phyloP scores from a whole-genome alignment of 2,888 invertebrate species.

The Gibbula magus region DNA sequence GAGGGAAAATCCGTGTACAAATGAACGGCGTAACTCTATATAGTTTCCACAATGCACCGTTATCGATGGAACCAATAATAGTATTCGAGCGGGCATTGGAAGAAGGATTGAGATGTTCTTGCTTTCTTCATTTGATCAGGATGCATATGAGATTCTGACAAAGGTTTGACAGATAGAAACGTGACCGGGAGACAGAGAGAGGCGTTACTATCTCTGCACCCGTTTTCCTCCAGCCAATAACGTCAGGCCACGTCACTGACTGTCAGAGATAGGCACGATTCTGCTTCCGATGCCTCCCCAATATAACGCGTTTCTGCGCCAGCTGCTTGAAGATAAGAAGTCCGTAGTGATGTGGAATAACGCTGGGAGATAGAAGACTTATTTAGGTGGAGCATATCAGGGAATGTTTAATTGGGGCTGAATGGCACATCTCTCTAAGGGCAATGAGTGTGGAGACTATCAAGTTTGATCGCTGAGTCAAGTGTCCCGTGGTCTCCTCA shows the following conservation, averaged over 20 bases:
- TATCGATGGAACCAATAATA: not conserved
- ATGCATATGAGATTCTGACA: not conserved
- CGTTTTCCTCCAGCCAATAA: not conserved
- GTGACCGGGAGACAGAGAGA: not conserved
- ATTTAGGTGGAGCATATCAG: no score
- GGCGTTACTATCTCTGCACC: slow-evolving; percentile 8
- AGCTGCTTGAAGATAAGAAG: no score
- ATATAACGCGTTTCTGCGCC: no score
- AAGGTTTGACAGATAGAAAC: not conserved
- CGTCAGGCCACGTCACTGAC: not conserved
- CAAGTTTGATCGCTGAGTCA: no score
- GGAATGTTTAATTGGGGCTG: no score
- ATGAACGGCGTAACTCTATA: not conserved
- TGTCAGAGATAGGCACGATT: no score
- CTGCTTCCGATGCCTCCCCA: no score
- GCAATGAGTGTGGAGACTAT: no score
- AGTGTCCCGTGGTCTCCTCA: no score
- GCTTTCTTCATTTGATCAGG: slow-evolving; percentile 13
- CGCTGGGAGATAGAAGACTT: not conserved
- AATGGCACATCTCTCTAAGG: no score
- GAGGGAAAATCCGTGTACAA: not conserved
- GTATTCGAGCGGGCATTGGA: not conserved
- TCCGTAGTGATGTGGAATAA: not conserved
- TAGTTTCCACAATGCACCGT: not conserved
- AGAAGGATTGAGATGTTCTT: not conserved